phyloP scores from a whole-genome alignment of 1,140 invertebrate species.

The Teleogryllus occipitalis region DNA sequence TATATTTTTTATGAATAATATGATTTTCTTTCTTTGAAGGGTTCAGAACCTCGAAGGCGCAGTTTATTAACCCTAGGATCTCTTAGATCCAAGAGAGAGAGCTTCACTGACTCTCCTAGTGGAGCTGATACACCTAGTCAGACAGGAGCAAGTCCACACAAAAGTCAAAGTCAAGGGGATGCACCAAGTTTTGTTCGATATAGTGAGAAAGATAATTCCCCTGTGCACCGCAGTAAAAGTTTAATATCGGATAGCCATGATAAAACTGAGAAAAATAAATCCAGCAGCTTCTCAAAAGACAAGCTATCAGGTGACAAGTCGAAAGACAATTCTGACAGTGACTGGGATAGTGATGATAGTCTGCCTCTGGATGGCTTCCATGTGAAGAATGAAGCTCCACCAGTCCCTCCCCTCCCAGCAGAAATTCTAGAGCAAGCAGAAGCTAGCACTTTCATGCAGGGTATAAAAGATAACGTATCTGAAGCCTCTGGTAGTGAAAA shows the following conservation, averaged over 20 bases:
- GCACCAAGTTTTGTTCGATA: slow-evolving; percentile 7
- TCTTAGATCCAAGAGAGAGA: slow-evolving; percentile 26
- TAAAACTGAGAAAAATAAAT: slow-evolving; percentile 22
- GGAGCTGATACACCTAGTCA: slow-evolving; percentile 14
- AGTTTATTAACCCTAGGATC: slow-evolving; percentile 28
- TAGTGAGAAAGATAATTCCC: slow-evolving; percentile 6
- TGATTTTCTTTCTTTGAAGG: neutral
- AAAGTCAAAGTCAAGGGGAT: slow-evolving; percentile 11
- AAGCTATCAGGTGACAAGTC: neutral
- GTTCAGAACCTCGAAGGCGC: slow-evolving; percentile 22
- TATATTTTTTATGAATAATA: neutral
- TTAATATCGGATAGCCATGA: slow-evolving; percentile 21
- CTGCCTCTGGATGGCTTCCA: slow-evolving; percentile 23
- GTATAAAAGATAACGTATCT: neutral
- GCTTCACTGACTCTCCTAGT: slow-evolving; percentile 24
- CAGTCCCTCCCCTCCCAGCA: neutral
- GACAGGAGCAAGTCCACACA: neutral
- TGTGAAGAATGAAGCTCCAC: neutral
- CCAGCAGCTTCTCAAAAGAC: neutral
- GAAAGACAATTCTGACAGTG: slow-evolving; percentile 13
- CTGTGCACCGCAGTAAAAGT: neutral
- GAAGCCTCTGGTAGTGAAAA: slow-evolving; percentile 7
- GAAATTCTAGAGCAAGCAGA: neutral
- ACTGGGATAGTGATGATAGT: slow-evolving; percentile 25
- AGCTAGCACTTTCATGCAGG: neutral